These are phyloP conservation scores for Smittia aterrima DNA, from an alignment of 2,888 invertebrate genomes.

Conservation along the genomic window DNA sequence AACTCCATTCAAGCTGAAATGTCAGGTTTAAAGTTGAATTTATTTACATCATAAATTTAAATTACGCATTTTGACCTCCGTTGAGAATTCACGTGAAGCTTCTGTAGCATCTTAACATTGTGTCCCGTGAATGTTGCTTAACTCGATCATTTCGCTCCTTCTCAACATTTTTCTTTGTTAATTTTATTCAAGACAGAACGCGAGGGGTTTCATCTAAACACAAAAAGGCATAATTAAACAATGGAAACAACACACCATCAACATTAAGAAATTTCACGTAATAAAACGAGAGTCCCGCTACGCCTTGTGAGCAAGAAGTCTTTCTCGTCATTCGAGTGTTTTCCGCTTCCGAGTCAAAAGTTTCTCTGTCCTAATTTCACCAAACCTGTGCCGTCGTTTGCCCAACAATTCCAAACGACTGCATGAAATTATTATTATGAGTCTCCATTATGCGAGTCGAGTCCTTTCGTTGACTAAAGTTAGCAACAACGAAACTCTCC, in stretches of 20 bases:
- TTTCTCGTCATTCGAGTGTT: no score
- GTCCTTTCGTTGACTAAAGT: background rate
- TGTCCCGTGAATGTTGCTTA: no score
- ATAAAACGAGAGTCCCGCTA: background rate
- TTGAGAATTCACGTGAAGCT: background rate
- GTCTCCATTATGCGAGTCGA: background rate
- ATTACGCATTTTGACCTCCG: background rate
- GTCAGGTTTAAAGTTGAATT: no score
- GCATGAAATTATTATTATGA: background rate
- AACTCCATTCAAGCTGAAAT: no score
- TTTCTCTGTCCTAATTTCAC: no score
- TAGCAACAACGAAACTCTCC: background rate
- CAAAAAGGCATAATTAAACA: slow-evolving; percentile 11
- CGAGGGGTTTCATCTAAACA: background rate
- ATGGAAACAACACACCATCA: background rate
- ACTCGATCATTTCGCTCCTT: no score
- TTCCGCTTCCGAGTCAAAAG: no score
- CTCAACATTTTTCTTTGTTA: background rate
- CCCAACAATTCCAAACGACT: background rate
- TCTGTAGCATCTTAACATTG: background rate
- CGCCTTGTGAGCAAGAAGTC: background rate
- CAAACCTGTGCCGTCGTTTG: background rate
- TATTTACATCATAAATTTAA: background rate
- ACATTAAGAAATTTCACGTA: slow-evolving; percentile 14
- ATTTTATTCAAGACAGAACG: background rate